Evolutionary conservation across 2,888 invertebrate genomes (phyloP), one percentile per base, ranked within the genome.

Genomic region (Nowickia ferox): DNA sequence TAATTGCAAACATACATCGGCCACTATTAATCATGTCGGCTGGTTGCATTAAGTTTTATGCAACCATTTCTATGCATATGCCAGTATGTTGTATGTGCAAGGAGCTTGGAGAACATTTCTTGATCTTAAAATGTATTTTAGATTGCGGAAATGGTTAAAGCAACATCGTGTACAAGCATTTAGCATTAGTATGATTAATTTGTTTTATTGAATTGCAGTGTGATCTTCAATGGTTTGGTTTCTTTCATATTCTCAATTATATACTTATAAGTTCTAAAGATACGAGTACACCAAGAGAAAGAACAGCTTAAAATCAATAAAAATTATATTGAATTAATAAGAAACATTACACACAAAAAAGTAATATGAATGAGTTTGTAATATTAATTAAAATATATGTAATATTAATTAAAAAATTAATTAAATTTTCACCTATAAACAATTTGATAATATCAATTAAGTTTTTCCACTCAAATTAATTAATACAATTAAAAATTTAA

Each of bases 1-100:
- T 86, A 86, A 86, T 86, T 86, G 83, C 83, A 71, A 86, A 83
- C 86, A 86, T 83, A 72, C 79, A 83, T 79, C 83, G 83, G 63
- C 61, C 53, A 63, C 79, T 66, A 86, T 86, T 80, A 86, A 86
- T 86, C 83, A 86, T 86, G 86, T 72, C 80, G 57, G 15, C 82
- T 66, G 17, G 42, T 72, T 86, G 79, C 76, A 83, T 86, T 80
- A 57, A 57, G 44, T 53, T 46, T 71, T 48, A 22, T 57, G 65
- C 72, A 55, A 42, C 66, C 66, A 59, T 72, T 65, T 77, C 1
- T 51, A 66, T 69, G 6, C 17, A 61, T 19, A 42, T 1, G 19
- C 19, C 30, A 42, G n/a, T 19, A 22, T 42, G 9, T 68, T 42
- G 13, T 48, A 42, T 48, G 53, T 6, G 48, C 44, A 38, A 17